Percentiles rank a stretch among this genome's conserved stretches.
Evolutionary conservation across 2,888 invertebrate genomes (phyloP).

Genomic region (Gymnocheta viridis): DNA sequence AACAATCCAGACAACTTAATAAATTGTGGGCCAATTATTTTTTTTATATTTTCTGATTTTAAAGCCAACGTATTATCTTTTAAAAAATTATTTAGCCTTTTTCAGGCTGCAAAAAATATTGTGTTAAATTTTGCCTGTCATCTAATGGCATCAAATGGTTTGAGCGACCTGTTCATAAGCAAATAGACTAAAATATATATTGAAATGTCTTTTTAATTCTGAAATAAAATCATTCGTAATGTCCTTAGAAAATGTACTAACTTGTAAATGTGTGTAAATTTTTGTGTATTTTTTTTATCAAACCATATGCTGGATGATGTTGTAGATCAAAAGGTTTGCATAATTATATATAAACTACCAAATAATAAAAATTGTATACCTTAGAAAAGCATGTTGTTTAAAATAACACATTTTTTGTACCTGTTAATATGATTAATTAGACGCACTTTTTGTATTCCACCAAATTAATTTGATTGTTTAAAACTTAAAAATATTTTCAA

Average conservation of each 20-base stretch:
- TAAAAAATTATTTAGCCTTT: too few species aligned
- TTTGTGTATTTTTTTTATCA: slow-evolving; percentile 61
- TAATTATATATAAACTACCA: slow-evolving; percentile 46
- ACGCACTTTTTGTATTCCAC: not conserved
- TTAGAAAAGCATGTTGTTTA: slow-evolving; percentile 56
- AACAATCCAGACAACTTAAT: too few species aligned
- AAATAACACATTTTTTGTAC: not conserved
- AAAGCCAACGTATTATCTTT: too few species aligned
- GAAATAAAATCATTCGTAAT: slow-evolving; percentile 3
- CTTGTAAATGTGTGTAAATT: slow-evolving; percentile 68
- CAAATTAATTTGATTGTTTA: not conserved
- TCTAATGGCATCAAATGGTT: too few species aligned
- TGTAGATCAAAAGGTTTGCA: slow-evolving; percentile 73
- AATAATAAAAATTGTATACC: not conserved
- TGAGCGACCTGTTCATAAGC: too few species aligned
- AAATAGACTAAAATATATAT: too few species aligned
- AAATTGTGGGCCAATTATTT: too few species aligned
- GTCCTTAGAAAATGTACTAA: slow-evolving; percentile 53
- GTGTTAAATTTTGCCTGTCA: too few species aligned
- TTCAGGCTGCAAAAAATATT: too few species aligned
- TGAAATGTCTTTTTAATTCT: not conserved
- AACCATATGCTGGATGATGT: slow-evolving; percentile 70
- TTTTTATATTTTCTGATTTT: too few species aligned
- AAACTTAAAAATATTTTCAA: slow-evolving; percentile 3
- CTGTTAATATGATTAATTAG: not conserved